A percentile compares a stretch with the other conserved stretches of the same genome.
These are phyloP conservation scores for Danaus melanippus DNA, from an alignment of 1,140 invertebrate genomes.

Conservation along the genomic window DNA sequence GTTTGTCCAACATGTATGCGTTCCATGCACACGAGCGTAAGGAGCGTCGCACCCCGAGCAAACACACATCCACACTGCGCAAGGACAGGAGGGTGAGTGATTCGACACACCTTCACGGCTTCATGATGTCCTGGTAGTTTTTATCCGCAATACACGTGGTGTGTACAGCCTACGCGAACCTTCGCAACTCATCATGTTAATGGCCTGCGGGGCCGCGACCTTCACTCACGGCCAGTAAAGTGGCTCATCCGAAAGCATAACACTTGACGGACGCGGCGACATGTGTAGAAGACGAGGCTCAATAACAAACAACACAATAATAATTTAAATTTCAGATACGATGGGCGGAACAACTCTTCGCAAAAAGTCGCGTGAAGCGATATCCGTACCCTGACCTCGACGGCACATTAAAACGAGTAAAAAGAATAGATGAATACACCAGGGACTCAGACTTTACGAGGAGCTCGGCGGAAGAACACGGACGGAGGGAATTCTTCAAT, in stretches of 20 bases:
- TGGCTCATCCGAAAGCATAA: too few species aligned
- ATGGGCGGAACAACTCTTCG: conserved; percentile 79
- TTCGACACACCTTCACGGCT: conserved; percentile 3
- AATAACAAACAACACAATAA: too few species aligned
- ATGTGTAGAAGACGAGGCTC: too few species aligned
- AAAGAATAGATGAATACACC: conserved; percentile 38
- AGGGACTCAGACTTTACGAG: conserved; percentile 12
- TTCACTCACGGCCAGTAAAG: too few species aligned
- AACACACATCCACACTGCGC: conserved; percentile 39
- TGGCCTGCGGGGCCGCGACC: too few species aligned
- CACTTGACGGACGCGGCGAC: too few species aligned
- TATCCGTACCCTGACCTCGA: conserved; percentile 52
- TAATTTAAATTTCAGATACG: conserved; percentile 59
- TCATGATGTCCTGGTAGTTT: conserved; percentile 42
- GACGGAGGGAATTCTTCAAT: conserved; percentile 75
- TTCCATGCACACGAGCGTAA: conserved; percentile 68
- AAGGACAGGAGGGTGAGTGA: conserved; percentile 66
- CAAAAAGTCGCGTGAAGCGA: conserved; percentile 75
- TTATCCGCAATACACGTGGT: conserved; percentile 42
- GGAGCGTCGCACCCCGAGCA: conserved; percentile 41
- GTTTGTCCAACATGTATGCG: conserved; percentile 70
- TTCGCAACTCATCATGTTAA: background rate
- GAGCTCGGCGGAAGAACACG: conserved; percentile 6
- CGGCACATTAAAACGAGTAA: conserved; percentile 40
- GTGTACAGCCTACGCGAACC: conserved; percentile 14